These are phyloP conservation scores for Lepidurus couesii DNA, from an alignment of 1,140 invertebrate species.

Conservation along the genomic window DNA sequence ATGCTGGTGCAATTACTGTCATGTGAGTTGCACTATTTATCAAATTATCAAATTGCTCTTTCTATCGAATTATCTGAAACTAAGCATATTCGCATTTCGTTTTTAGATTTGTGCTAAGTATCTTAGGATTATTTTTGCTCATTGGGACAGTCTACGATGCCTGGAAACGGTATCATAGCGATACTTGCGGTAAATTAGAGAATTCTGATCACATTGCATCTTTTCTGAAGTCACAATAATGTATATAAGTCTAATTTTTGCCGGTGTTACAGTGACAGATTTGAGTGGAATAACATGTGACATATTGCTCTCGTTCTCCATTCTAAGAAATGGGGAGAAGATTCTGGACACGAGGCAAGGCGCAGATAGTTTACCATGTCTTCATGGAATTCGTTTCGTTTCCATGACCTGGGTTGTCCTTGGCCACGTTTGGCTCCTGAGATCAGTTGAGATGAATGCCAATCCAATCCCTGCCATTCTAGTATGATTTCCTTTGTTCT, in stretches of 20 bases:
- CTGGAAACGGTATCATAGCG: background rate
- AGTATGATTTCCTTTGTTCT: background rate
- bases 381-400: conserved; percentile 73
- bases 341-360: conserved; percentile 44
- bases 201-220: no score
- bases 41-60: background rate
- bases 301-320: conserved; percentile 43
- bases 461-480: background rate
- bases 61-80: background rate
- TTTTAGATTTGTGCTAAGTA: background rate
- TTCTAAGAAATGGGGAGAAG: conserved; percentile 45
- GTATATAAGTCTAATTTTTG: no score
- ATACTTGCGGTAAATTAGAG: no score
- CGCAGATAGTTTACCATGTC: conserved; percentile 69
- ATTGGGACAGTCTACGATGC: conserved; percentile 27
- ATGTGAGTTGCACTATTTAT: background rate
- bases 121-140: conserved; percentile 25
- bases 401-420: conserved; percentile 91
- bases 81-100: background rate
- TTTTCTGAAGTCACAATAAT: no score
- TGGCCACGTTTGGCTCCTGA: conserved; percentile 64
- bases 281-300: background rate
- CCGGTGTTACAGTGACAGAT: background rate
- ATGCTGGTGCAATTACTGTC: conserved; percentile 12
- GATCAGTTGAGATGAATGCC: conserved; percentile 38